phyloP scores from a whole-genome alignment of 1,140 invertebrate species.

The Druon quercuslanigerum region DNA sequence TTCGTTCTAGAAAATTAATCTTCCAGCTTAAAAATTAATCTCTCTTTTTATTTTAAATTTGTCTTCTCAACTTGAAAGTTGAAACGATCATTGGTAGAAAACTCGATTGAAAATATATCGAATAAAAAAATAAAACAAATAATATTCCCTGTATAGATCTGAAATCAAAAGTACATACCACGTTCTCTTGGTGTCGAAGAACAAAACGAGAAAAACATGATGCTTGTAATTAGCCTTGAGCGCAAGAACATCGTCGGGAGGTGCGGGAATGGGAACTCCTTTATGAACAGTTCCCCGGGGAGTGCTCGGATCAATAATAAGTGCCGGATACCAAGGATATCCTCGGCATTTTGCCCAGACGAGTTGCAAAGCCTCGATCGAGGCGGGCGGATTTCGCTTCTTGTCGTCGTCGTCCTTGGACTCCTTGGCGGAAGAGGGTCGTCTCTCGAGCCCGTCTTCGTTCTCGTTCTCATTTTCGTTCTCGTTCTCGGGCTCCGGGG shows the following conservation, averaged over 20 bases:
- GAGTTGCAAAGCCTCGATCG: slow-evolving; percentile 86
- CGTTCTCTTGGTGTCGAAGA: slow-evolving; percentile 96
- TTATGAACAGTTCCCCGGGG: slow-evolving; percentile 94
- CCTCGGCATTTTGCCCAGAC: slow-evolving; percentile 98
- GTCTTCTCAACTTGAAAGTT: too few relatives aligned
- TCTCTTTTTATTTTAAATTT: too few relatives aligned
- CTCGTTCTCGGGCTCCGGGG: slow-evolving; percentile 63
- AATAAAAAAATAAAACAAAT: too few relatives aligned
- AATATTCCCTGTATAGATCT: too few relatives aligned
- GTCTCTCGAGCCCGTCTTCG: slow-evolving; percentile 53
- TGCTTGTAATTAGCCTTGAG: slow-evolving; percentile 87
- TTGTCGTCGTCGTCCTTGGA: slow-evolving; percentile 53
- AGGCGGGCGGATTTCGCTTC: slow-evolving; percentile 51
- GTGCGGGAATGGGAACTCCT: slow-evolving; percentile 94
- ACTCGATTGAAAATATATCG: too few relatives aligned
- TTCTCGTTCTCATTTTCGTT: slow-evolving; percentile 57
- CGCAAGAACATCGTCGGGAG: slow-evolving; percentile 92
- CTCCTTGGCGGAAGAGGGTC: slow-evolving; percentile 40
- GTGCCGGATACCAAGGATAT: slow-evolving; percentile 97
- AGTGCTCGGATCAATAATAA: slow-evolving; percentile 96
- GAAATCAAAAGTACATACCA: slow-evolving; percentile 78
- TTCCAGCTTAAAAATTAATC: too few relatives aligned
- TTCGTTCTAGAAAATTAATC: too few relatives aligned
- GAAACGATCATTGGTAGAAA: too few relatives aligned
- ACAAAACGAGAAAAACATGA: slow-evolving; percentile 91